Evolutionary conservation across 2,797 vertebrate genomes (phyloP).

Genomic region (Erithacus rubecula): DNA sequence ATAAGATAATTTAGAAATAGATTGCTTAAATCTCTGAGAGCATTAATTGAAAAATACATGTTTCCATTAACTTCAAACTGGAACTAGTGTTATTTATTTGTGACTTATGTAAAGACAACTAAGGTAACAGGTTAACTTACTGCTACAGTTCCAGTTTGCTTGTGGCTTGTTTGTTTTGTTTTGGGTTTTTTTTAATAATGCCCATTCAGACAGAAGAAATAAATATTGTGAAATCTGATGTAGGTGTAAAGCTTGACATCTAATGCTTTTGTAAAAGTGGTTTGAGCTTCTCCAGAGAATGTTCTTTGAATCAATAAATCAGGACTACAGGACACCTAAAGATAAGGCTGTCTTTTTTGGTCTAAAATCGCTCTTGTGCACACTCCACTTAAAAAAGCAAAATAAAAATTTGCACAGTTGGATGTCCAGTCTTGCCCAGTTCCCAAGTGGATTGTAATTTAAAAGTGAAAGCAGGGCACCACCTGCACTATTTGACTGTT

Average conservation of each 20-base stretch:
- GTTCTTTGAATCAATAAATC: neutral
- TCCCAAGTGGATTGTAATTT: slow-evolving; percentile 28
- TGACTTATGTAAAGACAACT: neutral
- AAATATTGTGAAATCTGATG: neutral
- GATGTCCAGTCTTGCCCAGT: neutral
- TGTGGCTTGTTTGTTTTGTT: neutral
- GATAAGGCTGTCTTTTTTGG: neutral
- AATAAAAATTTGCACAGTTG: neutral
- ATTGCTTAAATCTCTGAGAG: neutral
- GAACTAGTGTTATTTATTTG: neutral
- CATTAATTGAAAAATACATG: neutral
- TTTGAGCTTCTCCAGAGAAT: neutral
- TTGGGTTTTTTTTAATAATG: neutral
- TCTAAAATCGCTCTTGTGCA: neutral
- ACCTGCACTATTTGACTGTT: neutral
- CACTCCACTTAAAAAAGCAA: neutral
- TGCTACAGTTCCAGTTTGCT: neutral
- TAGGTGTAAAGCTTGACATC: neutral
- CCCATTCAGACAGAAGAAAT: neutral
- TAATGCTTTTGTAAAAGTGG: neutral
- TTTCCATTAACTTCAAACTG: neutral
- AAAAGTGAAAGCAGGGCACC: slow-evolving; percentile 16
- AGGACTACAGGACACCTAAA: neutral
- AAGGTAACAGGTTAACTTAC: neutral
- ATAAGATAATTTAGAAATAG: neutral